Conservation (phyloP, 2,888 invertebrate genomes). For the Laothoe populi region DNA sequence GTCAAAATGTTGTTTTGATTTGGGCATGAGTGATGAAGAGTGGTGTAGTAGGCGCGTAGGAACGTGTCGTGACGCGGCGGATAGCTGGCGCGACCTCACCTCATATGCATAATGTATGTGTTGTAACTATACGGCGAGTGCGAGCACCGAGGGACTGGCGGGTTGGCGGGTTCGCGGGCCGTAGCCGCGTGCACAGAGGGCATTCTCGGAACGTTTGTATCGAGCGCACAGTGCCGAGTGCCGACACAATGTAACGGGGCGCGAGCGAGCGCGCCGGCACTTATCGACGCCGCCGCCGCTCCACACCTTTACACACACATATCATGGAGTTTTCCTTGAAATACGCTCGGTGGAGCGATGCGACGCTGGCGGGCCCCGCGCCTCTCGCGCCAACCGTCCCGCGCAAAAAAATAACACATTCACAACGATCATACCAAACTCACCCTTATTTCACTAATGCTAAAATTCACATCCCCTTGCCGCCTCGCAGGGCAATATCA, state of each 20-base stretch:
- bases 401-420: slow-evolving; percentile 79
- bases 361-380: slow-evolving; percentile 55
- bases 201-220: slow-evolving; percentile 54
- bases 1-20: slow-evolving; percentile 11
- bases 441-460: slow-evolving; percentile 59
- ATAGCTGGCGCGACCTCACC: slow-evolving; percentile 46
- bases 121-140: slow-evolving; percentile 47
- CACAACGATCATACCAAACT: slow-evolving; percentile 59
- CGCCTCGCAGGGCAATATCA: slow-evolving; percentile 69
- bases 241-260: slow-evolving; percentile 42
- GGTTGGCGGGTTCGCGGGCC: slow-evolving; percentile 34
- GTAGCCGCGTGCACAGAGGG: slow-evolving; percentile 47
- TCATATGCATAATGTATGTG: slow-evolving; percentile 52
- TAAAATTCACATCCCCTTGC: slow-evolving; percentile 73
- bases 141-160: slow-evolving; percentile 30
- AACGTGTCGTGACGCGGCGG: slow-evolving; percentile 3
- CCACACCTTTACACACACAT: slow-evolving; percentile 48
- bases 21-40: not conserved
- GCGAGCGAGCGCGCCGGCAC: slow-evolving; percentile 41
- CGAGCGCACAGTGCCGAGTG: slow-evolving; percentile 34
- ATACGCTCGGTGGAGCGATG: slow-evolving; percentile 64
- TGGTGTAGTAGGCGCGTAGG: too few relatives aligned
- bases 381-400: slow-evolving; percentile 73
- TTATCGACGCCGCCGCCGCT: slow-evolving; percentile 64
- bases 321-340: slow-evolving; percentile 77